phyloP scores from a whole-genome alignment of 2,797 vertebrate species.

The Morus bassanus region DNA sequence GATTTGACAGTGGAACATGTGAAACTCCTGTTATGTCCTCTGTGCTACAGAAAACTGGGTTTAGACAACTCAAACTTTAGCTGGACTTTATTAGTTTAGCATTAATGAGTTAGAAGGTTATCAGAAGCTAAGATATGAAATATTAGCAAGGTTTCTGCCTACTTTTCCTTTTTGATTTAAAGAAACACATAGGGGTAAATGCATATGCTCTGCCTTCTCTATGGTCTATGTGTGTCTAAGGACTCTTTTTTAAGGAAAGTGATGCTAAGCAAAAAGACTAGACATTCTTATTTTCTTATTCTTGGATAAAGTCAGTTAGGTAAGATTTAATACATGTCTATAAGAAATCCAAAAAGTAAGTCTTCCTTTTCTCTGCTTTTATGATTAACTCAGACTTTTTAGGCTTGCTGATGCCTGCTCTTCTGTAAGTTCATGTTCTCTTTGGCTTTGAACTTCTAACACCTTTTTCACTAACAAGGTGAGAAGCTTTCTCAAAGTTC shows the following conservation, averaged over 20 bases:
- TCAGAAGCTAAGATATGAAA: neutral
- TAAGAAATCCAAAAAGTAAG: neutral
- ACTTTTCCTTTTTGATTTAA: neutral
- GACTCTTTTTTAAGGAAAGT: neutral
- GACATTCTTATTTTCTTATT: neutral
- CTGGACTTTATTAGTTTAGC: neutral
- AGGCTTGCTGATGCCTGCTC: neutral
- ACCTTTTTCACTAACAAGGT: neutral
- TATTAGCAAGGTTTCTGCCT: neutral
- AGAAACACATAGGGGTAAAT: accelerated
- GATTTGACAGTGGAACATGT: neutral
- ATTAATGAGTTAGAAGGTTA: neutral
- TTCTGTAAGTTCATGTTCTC: neutral
- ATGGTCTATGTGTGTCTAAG: neutral
- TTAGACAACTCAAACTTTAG: neutral
- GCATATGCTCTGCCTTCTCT: neutral
- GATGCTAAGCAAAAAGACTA: neutral
- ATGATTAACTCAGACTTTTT: neutral
- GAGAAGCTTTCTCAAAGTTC: neutral
- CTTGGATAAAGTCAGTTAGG: neutral
- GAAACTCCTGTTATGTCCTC: neutral
- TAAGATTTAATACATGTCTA: neutral
- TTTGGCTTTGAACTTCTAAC: neutral
- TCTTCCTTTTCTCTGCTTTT: neutral
- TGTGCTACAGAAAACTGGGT: neutral